phyloP scores from a whole-genome alignment of 37 sponge, comb jelly and placozoan species.

The Tethya wilhelma region DNA sequence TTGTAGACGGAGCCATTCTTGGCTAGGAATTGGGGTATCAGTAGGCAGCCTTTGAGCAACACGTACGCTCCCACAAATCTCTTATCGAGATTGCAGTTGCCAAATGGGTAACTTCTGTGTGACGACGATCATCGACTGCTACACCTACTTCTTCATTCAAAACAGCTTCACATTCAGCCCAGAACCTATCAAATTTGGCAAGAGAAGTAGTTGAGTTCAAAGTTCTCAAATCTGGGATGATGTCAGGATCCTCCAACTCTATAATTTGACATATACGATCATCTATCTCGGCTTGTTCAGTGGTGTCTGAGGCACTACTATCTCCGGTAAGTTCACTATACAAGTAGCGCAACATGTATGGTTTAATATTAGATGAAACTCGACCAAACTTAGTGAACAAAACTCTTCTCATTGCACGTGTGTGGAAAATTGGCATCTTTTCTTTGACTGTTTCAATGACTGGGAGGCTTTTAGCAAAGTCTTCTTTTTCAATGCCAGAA shows the following conservation, averaged over 20 bases:
- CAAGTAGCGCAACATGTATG: conserved; percentile 17
- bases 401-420: conserved; percentile 17
- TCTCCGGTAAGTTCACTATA: conserved; percentile 45
- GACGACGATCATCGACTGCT: conserved; percentile 63
- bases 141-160: conserved; percentile 34
- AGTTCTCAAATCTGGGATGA: conserved; percentile 4
- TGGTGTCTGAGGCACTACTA: not conserved
- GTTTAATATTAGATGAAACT: conserved; percentile 13
- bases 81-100: conserved; percentile 17
- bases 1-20: conserved; percentile 35
- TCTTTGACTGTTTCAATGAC: too few relatives aligned
- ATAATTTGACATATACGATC: not conserved
- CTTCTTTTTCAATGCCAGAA: not conserved
- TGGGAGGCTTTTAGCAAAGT: not conserved
- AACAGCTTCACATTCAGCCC: not conserved
- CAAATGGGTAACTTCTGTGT: conserved; percentile 33
- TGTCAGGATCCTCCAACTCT: conserved; percentile 14
- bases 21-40: conserved; percentile 8
- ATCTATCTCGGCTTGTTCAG: not conserved
- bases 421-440: not conserved
- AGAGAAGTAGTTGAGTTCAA: not conserved
- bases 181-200: conserved; percentile 16
- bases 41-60: not conserved
- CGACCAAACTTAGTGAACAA: conserved; percentile 47
- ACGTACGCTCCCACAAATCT: conserved; percentile 6